These are phyloP conservation scores for Centruroides sculpturatus DNA, from an alignment of 1,140 invertebrate genomes.

Conservation along the genomic window DNA sequence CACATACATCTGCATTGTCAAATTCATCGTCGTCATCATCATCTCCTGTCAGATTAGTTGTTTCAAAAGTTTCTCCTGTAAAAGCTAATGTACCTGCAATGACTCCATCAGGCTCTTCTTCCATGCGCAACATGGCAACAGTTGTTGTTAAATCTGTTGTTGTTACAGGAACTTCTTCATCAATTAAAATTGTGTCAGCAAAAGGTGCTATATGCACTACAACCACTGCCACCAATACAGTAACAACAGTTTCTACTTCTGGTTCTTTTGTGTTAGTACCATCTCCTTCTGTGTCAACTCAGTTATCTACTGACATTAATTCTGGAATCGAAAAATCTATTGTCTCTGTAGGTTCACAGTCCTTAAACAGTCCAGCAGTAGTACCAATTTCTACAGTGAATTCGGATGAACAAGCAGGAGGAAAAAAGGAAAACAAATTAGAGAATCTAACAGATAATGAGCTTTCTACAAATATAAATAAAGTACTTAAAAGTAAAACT, in stretches of 20 bases:
- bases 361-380: conserved; percentile 1
- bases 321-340: neutral
- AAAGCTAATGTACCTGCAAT: neutral
- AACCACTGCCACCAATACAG: neutral
- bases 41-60: conserved; percentile 15
- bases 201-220: conserved; percentile 3
- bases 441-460: conserved; percentile 4
- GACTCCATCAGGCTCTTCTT: conserved; percentile 4
- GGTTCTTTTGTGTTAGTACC: no score
- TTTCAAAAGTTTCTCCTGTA: conserved; percentile 11
- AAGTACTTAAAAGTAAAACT: no score
- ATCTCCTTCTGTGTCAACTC: neutral
- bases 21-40: conserved; percentile 5
- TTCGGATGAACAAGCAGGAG: neutral
- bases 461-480: neutral
- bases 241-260: no score
- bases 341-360: neutral
- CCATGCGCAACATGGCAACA: conserved; percentile 3
- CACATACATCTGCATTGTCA: neutral
- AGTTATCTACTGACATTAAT: neutral
- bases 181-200: conserved; percentile 11
- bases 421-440: conserved; percentile 2
- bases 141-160: conserved; percentile 17
- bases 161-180: conserved; percentile 11
- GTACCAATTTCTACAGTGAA: neutral